A percentile compares a stretch with the other conserved stretches of the same genome.
Conservation (phyloP, 2,888 invertebrate species). For the Tridacna crocea region DNA sequence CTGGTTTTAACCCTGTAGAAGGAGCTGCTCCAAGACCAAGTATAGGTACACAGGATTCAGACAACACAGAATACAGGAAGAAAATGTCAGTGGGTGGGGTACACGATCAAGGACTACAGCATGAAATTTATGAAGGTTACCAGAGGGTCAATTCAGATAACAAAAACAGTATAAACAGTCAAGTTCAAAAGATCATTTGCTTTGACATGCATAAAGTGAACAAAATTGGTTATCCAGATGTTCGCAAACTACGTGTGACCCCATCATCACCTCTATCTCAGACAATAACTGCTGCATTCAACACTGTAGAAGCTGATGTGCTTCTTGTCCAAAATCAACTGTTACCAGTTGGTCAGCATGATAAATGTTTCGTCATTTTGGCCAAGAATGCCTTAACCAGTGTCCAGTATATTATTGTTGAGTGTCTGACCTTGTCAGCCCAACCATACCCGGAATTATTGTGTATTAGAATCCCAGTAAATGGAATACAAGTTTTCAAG, state of each 20-base stretch:
- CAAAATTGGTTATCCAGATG: slow-evolving; percentile 7
- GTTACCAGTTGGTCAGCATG: not conserved
- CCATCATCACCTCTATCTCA: not conserved
- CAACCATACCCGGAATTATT: not conserved
- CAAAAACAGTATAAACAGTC: not conserved
- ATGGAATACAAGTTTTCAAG: not conserved
- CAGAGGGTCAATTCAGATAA: too few species aligned
- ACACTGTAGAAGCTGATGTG: not conserved
- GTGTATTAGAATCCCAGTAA: not conserved
- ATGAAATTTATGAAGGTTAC: too few species aligned
- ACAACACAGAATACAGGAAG: too few species aligned
- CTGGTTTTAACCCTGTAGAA: too few species aligned
- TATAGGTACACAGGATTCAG: too few species aligned
- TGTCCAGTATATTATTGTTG: slow-evolving; percentile 2
- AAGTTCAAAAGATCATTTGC: not conserved
- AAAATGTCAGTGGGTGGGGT: too few species aligned
- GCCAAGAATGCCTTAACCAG: not conserved
- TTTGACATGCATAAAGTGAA: slow-evolving; percentile 18
- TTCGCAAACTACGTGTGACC: not conserved
- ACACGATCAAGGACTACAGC: too few species aligned
- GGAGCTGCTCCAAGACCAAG: too few species aligned
- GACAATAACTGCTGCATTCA: not conserved
- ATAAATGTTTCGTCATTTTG: not conserved
- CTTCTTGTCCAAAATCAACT: not conserved
- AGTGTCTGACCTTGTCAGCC: not conserved